Evolutionary conservation across 2,113 vertebrate genomes (phyloP), one percentile per base, ranked within the genome.

Genomic region (Amphiprion ocellaris): DNA sequence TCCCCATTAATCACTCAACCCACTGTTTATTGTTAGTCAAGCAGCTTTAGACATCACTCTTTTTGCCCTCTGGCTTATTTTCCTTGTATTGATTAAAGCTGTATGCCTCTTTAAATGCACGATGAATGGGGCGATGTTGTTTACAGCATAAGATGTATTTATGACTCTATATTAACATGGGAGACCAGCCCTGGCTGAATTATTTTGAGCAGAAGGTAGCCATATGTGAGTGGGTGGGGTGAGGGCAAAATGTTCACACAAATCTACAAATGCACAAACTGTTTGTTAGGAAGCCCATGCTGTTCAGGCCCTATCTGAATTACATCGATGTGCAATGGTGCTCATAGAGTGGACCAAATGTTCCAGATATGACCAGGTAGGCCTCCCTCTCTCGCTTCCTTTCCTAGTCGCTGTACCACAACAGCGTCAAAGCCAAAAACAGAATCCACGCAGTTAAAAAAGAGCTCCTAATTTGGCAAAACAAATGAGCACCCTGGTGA

Each of bases 171-270:
- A 49, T 49, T 56, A 55, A 75, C 61, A 26, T n/a, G 37, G 33
- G 19, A 56, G 61, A 33, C 2, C 5, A 77, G 79, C 61, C 47
- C 75, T 84, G 83, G 81, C 77, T 68, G 72, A 61, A 41, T 11
- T 41, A 33, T 59, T 44, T 24, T 21, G 75, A 90, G 82, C 89
- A 87, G 86, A 92, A 90, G 67, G 74, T 15, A 69, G 74, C 86
- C 90, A 85, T 85, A 79, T 91, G 89, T 19, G 82, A 83, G 89
- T 77, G 82, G 82, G 87, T 5, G 61, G 49, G 56, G 60, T 67
- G 63, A 68, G 55, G 19, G 56, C 26, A 74, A 59, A 75, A 79
- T 66, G 54, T 79, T 65, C 61, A 49, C 64, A 30, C 58, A 80
- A 24, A 75, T 69, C 74, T 14, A 74, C 62, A 69, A 41, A 84